Percentiles rank a stretch among this genome's conserved stretches.
Conservation (phyloP, 2,888 invertebrate genomes). For the Seira ritae region DNA sequence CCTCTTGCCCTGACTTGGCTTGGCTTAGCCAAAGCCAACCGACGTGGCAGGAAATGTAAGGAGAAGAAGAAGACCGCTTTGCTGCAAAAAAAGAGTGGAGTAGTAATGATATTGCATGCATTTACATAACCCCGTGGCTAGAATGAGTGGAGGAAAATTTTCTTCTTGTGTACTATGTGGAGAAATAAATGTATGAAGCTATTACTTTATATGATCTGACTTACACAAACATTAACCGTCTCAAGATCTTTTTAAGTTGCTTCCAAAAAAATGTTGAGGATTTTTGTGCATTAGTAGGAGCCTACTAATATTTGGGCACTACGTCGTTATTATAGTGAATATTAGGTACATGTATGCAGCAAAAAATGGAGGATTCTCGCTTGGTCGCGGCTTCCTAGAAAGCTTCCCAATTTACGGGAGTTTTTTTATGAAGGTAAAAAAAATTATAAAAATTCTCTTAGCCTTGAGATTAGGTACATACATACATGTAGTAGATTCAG, state of each 20-base stretch:
- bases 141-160: neutral
- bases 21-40: conserved; percentile 18
- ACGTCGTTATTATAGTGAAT: neutral
- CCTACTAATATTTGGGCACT: neutral
- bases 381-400: neutral
- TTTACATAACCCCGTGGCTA: conserved; percentile 58
- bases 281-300: neutral
- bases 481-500: no score
- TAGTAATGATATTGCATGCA: conserved; percentile 53
- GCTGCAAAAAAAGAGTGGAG: conserved; percentile 40
- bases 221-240: neutral
- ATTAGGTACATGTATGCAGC: neutral
- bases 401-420: no score
- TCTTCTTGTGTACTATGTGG: neutral
- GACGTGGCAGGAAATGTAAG: conserved; percentile 57
- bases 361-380: neutral
- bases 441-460: no score
- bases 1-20: no score
- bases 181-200: no score
- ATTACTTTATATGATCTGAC: neutral
- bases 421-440: neutral
- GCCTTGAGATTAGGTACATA: no score
- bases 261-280: neutral
- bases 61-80: conserved; percentile 37
- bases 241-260: neutral